Base-by-base conservation (phyloP, 2,888 invertebrate genomes). In the Diaprepes abbreviatus region DNA sequence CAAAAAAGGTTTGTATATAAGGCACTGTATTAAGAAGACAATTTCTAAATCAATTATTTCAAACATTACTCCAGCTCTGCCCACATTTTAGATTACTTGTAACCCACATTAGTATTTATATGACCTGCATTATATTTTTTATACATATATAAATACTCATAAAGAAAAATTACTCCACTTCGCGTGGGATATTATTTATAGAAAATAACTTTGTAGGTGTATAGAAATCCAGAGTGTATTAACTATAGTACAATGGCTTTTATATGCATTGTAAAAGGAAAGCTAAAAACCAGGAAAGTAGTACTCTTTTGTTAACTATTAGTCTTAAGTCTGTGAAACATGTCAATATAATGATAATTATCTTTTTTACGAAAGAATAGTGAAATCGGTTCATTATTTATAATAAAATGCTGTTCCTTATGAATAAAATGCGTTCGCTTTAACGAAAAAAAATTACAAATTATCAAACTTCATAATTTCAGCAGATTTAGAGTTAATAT, bases 241-340 rank as follows among this genome's bases (percentile, higher is more conserved):
- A 12, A 21, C 6, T 43, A n/a, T 19, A 43, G 2, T n/a, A 45
- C 58, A 58, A 40, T 58, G 9, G 16, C 16, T 33, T 31, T 24
- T 33, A 19, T 24, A 24, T 35, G 38, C 40, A 36, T 57, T 28
- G 24, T 58, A 58, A 40, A 58, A 40, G 40, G 58, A 58, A 58
- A 58, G 58, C 40, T 24, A 58, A 21, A n/a, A 45, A 21, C 14
- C 12, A 40, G 58, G 58, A 58, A 58, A 58, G 58, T 24, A 40
- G 40, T 10, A 58, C 40, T 14, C 58, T 58, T 57, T 58, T 58
- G 58, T 58, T 58, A 6, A 12, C 24, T 45, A 24, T 45, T 45
- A n/a, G 21, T 17, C n/a, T 4, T n/a, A 45, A 36, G 14, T 17
- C 21, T 58, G 58, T 40, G 58, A 58, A 58, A 58, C 40, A 40